A percentile compares a stretch with the other conserved stretches of the same genome.
These are phyloP conservation scores for Stegostoma tigrinum DNA, from an alignment of 2,113 vertebrate species.

Conservation along the genomic window DNA sequence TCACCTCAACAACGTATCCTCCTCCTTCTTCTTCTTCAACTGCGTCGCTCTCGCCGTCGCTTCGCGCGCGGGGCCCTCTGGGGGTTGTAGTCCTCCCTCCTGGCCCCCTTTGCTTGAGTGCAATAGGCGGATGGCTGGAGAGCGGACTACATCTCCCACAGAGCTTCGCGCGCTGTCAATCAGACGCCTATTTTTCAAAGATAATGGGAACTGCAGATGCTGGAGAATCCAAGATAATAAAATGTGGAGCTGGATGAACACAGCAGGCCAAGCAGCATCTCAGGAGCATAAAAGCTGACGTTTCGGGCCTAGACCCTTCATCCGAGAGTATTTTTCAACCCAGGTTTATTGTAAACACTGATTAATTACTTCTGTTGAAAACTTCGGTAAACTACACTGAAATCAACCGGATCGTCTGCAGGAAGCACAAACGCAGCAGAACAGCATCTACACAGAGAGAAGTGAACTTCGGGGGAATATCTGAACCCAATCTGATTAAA, in stretches of 20 bases:
- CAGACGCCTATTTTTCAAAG: neutral
- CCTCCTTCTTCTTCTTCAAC: too few relatives aligned
- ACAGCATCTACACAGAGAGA: neutral
- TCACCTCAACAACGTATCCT: neutral
- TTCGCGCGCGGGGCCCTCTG: neutral
- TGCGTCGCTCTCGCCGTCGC: neutral
- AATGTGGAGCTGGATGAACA: too few relatives aligned
- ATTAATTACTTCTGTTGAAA: neutral
- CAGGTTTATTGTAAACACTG: rapidly evolving
- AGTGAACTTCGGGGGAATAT: neutral
- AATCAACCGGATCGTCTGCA: neutral
- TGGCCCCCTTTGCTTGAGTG: neutral
- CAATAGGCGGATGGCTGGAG: too few relatives aligned
- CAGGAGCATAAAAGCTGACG: too few relatives aligned
- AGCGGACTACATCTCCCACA: neutral
- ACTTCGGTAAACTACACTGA: neutral
- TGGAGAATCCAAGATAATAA: too few relatives aligned
- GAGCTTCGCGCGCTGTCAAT: neutral
- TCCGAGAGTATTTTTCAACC: too few relatives aligned
- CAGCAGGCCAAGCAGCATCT: too few relatives aligned
- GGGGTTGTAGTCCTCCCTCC: neutral
- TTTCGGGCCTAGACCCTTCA: too few relatives aligned
- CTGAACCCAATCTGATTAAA: neutral
- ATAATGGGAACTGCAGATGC: too few relatives aligned
- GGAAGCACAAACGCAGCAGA: neutral